Base-by-base conservation (phyloP, 2,888 invertebrate genomes). In the Chymomyza procnemis region DNA sequence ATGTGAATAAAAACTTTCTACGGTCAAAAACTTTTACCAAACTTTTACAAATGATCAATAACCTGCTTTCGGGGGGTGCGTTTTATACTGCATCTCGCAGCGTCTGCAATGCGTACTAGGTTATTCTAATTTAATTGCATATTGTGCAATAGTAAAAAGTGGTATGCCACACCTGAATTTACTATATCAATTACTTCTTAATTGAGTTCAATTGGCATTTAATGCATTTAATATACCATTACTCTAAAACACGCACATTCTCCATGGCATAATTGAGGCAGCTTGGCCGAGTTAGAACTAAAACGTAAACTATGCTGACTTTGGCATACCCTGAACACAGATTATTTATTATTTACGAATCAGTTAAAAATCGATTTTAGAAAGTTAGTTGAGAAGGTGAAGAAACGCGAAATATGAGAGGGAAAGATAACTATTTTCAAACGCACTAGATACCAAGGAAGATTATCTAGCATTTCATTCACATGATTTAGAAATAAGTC, bases 111-210 rank as follows among this genome's bases (percentile, higher is more conserved):
- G 34, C 55, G 66, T 48, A 58, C 54, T 50, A 83, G 80, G 79
- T 80, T 79, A 77, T 79, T 83, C 85, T 77, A 78, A 78, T 82
- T 83, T 79, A 75, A 83, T 83, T 83, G 80, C 63, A 22, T 78
- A 71, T 60, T 67, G 46, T 63, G 64, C 61, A 21, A 34, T 64
- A 3, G 61, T 69, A 69, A 82, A 26, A 26, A 26, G 26, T 63
- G 76, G 57, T 58, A 78, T 81, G 80, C 84, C 77, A 79, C 52
- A 70, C 70, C 84, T 78, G 83, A 82, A 85, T 85, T 80, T 71
- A 67, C 67, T 71, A 76, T 74, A 81, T 85, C 78, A 74, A 85
- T 78, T 83, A 80, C 69, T 78, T 73, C 70, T 77, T 78, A 83
- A 83, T 83, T 83, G 73, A 79, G 74, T 67, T n/a, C 47, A 71